Percentiles rank a stretch among this genome's conserved stretches.
phyloP scores from a whole-genome alignment of 37 sponge, comb jelly and placozoan genomes.

The Mnemiopsis leidyi region DNA sequence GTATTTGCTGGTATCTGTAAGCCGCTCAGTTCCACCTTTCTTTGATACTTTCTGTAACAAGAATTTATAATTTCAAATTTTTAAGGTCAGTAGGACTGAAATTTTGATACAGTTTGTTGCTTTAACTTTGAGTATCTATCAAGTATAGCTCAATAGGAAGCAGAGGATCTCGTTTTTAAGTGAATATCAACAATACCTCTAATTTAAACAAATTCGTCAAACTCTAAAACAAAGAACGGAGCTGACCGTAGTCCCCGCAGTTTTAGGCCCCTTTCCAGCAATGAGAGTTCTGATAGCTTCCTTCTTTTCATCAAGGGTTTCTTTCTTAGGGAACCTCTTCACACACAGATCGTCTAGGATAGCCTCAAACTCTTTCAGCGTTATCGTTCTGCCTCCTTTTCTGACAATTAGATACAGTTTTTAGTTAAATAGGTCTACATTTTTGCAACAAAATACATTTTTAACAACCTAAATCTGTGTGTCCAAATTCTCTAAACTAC shows the following conservation, averaged over 20 bases:
- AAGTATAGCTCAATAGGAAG: too few relatives aligned
- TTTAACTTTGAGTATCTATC: too few relatives aligned
- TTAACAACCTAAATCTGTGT: too few relatives aligned
- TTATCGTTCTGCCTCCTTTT: constrained; percentile 85
- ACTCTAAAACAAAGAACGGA: background rate
- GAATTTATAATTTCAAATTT: too few relatives aligned
- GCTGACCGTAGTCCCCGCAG: constrained; percentile 74
- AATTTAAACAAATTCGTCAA: too few relatives aligned
- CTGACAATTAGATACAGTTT: constrained; percentile 67
- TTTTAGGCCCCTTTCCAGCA: constrained; percentile 68
- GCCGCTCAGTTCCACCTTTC: constrained; percentile 67
- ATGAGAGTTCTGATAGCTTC: constrained; percentile 68
- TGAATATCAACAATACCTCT: too few relatives aligned
- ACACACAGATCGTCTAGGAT: constrained; percentile 72
- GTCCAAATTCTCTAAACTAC: too few relatives aligned
- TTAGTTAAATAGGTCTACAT: too few relatives aligned
- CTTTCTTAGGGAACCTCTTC: constrained; percentile 78
- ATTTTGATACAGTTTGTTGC: too few relatives aligned
- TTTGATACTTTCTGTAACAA: constrained; percentile 61
- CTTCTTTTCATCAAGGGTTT: constrained; percentile 26
- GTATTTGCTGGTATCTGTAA: constrained; percentile 88
- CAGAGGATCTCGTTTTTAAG: too few relatives aligned
- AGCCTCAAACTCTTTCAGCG: constrained; percentile 74
- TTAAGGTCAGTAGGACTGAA: too few relatives aligned
- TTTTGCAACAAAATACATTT: too few relatives aligned